These are phyloP conservation scores for Salticus scenicus DNA, from an alignment of 2,888 invertebrate genomes.

Conservation along the genomic window DNA sequence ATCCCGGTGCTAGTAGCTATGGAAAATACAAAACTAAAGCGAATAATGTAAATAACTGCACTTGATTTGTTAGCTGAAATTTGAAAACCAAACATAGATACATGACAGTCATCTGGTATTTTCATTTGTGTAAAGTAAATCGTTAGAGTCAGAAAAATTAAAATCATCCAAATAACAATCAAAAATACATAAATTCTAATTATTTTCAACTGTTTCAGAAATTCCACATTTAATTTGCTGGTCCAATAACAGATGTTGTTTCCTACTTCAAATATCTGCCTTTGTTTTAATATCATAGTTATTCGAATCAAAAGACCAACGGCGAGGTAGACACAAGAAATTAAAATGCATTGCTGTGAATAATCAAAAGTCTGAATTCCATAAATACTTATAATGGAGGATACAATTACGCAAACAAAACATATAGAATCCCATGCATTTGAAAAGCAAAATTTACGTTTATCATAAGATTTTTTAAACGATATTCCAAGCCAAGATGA, in stretches of 20 bases:
- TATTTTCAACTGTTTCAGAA: background rate
- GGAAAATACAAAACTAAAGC: background rate
- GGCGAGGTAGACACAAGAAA: slow-evolving; percentile 17
- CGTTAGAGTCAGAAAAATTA: background rate
- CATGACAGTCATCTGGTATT: background rate
- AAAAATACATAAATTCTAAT: background rate
- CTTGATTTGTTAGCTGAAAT: background rate
- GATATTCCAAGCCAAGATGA: background rate
- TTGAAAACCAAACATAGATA: background rate
- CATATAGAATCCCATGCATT: background rate
- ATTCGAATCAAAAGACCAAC: slow-evolving; percentile 22
- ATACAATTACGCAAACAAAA: background rate
- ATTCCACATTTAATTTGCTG: background rate
- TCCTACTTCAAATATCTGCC: background rate
- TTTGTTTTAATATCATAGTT: background rate
- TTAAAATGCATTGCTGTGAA: background rate
- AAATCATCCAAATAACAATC: background rate
- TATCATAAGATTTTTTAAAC: background rate
- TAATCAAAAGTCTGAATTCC: background rate
- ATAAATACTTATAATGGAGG: background rate
- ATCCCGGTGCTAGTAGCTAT: background rate
- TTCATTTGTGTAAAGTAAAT: background rate
- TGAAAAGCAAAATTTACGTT: background rate
- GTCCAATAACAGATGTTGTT: background rate
- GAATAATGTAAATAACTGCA: background rate